Conservation (phyloP, 2,888 invertebrate species). For the Idaea straminata region DNA sequence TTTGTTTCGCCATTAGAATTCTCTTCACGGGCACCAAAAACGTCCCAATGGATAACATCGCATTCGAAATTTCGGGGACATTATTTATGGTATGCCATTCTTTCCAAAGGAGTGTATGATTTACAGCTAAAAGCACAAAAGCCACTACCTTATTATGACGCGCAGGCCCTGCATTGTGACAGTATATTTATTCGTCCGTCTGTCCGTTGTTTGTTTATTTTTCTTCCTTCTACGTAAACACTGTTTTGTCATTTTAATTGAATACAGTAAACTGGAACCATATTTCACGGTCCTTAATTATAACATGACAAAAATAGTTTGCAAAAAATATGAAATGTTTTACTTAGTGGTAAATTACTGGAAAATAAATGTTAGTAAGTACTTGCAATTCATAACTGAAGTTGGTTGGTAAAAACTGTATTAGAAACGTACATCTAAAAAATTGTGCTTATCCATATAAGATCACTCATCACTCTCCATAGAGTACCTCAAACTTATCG, state of each 20-base stretch:
- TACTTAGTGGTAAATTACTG: slow-evolving; percentile 13
- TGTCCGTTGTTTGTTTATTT: slow-evolving; percentile 78
- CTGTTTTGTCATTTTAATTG: slow-evolving; percentile 64
- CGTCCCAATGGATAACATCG: slow-evolving; percentile 59
- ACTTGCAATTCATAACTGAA: slow-evolving; percentile 3
- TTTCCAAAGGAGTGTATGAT: slow-evolving; percentile 76
- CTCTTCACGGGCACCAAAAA: slow-evolving; percentile 61
- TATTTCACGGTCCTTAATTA: slow-evolving; percentile 74
- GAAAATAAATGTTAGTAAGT: slow-evolving; percentile 1
- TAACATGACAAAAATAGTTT: slow-evolving; percentile 49
- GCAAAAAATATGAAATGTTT: slow-evolving; percentile 37
- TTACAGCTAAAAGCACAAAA: slow-evolving; percentile 73
- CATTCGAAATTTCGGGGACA: slow-evolving; percentile 62
- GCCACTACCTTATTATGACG: slow-evolving; percentile 77
- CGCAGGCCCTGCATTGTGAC: slow-evolving; percentile 74
- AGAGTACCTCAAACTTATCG: slow-evolving; percentile 59
- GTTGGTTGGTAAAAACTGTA: slow-evolving; percentile 6
- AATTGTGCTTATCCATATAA: slow-evolving; percentile 41
- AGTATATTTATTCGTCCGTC: slow-evolving; percentile 70
- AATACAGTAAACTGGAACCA: slow-evolving; percentile 60
- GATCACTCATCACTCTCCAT: no score
- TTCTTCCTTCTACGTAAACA: slow-evolving; percentile 73
- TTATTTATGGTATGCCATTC: slow-evolving; percentile 77
- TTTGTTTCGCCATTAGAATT: slow-evolving; percentile 72
- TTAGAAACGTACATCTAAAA: slow-evolving; percentile 20